Evolutionary conservation across 2,888 invertebrate genomes (phyloP), one percentile per base, ranked within the genome.

Genomic region (Thecocarcelia acutangulata): DNA sequence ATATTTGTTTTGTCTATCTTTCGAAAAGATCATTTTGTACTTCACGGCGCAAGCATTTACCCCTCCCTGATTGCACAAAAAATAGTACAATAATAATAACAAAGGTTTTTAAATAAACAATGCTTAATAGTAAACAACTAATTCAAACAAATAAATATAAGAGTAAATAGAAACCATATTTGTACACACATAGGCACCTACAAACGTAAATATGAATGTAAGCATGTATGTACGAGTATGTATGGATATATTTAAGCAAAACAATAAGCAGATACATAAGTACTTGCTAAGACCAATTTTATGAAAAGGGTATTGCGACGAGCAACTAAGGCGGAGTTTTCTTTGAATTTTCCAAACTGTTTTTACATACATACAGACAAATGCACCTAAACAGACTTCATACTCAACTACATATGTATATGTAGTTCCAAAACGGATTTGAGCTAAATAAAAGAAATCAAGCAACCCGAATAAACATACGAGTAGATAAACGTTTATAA

Each of bases 21-120:
- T 52, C 64, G 73, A 77, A 69, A 73, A 52, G 74, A 78, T 58
- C 69, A 73, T 77, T 73, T 56, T 42, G 40, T 46, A 33, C 40
- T 63, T 52, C 54, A 61, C 48, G 37, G 12, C 42, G n/a, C 13
- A 77, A 40, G 64, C 37, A 58, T 11, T 11, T 33, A 54, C 40
- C 19, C 58, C 58, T 58, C 61, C 46, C 70, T 48, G 63, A 44
- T 54, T 46, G 19, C 63, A 69, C 24, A 73, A 59, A 66, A 42
- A 11, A n/a, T 5, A 56, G 33, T 8, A 80, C 24, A 46, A 24
- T 48, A 77, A 56, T 9, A 28, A 63, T 9, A n/a, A 66, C 76
- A 77, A 81, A 66, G 78, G 48, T 82, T 74, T 74, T 74, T 64
- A 74, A 69, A 64, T 73, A 82, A 82, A 80, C 74, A 72, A 61